A percentile compares a stretch with the other conserved stretches of the same genome.
Evolutionary conservation across 2,888 invertebrate genomes (phyloP).

Genomic region (Auanema freiburgensis): DNA sequence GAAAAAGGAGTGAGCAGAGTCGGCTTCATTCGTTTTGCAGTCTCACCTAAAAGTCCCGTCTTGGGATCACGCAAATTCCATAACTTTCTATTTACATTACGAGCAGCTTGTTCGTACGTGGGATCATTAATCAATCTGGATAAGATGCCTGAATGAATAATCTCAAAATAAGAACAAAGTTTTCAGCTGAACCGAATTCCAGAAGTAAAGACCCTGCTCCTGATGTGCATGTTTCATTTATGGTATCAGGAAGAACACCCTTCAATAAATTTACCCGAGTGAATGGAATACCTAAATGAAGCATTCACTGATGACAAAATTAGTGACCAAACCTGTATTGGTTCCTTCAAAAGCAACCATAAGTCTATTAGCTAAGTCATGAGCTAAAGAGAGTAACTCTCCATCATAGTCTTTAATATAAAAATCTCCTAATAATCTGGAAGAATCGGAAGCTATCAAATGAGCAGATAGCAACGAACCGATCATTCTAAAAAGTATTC

Average conservation of each 20-base stretch:
- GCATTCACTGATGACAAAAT: background rate
- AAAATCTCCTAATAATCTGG: constrained; percentile 69
- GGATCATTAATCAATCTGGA: constrained; percentile 69
- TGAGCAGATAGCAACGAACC: constrained; percentile 73
- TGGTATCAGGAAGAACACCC: constrained; percentile 68
- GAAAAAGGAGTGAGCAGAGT: background rate
- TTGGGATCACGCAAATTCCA: constrained; percentile 70
- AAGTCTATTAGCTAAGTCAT: constrained; percentile 71
- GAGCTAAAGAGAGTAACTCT: constrained; percentile 71
- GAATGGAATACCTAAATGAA: constrained; percentile 52
- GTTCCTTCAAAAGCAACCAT: constrained; percentile 72
- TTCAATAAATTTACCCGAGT: constrained; percentile 70
- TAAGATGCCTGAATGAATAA: constrained; percentile 47
- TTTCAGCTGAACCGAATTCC: constrained; percentile 73
- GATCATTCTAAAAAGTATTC: constrained; percentile 67
- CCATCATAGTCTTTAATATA: constrained; percentile 61
- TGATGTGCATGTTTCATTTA: constrained; percentile 72
- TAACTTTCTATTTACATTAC: constrained; percentile 69
- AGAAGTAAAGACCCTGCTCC: constrained; percentile 73
- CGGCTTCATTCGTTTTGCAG: background rate
- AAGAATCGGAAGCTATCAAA: constrained; percentile 70
- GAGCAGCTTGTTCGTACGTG: constrained; percentile 71
- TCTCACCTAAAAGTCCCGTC: constrained; percentile 71
- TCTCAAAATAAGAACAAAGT: background rate
- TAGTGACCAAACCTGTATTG: constrained; percentile 67